A percentile compares a stretch with the other conserved stretches of the same genome.
These are phyloP conservation scores for Aplysia californica DNA, from an alignment of 1,140 invertebrate species.

Conservation along the genomic window DNA sequence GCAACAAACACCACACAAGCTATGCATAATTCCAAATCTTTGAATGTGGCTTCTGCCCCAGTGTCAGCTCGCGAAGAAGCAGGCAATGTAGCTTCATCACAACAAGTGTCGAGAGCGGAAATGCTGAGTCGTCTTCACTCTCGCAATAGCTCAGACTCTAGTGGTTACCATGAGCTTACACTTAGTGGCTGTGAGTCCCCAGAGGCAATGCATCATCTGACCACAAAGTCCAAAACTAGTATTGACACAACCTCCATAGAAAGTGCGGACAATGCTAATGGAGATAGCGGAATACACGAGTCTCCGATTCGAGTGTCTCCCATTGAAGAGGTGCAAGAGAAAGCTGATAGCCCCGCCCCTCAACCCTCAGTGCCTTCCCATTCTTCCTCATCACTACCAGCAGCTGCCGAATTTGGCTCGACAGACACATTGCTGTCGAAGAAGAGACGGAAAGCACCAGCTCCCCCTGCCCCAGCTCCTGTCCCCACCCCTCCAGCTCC, in stretches of 20 bases:
- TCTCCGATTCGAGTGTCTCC: constrained; percentile 33
- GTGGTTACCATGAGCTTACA: constrained; percentile 81
- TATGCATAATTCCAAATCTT: constrained; percentile 1
- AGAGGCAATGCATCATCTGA: constrained; percentile 37
- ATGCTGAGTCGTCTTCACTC: constrained; percentile 71
- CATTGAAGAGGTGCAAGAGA: constrained; percentile 3
- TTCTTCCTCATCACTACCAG: neutral
- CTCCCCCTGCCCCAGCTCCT: constrained; percentile 38
- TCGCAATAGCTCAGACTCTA: constrained; percentile 81
- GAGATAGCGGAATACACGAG: constrained; percentile 48
- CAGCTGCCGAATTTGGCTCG: neutral
- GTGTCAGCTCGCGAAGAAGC: no score
- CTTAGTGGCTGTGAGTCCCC: constrained; percentile 72
- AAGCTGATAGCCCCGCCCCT: constrained; percentile 4
- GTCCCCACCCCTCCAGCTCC: neutral
- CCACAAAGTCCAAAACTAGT: constrained; percentile 46
- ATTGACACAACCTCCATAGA: constrained; percentile 52
- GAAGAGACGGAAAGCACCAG: constrained; percentile 54
- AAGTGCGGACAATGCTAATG: constrained; percentile 49
- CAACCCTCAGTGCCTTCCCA: no score
- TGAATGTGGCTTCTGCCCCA: no score
- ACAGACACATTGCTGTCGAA: constrained; percentile 33
- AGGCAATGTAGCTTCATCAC: no score
- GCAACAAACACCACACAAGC: no score
- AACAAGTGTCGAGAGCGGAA: constrained; percentile 6